phyloP scores from a whole-genome alignment of 2,888 invertebrate species.

The Ceramica pisi region DNA sequence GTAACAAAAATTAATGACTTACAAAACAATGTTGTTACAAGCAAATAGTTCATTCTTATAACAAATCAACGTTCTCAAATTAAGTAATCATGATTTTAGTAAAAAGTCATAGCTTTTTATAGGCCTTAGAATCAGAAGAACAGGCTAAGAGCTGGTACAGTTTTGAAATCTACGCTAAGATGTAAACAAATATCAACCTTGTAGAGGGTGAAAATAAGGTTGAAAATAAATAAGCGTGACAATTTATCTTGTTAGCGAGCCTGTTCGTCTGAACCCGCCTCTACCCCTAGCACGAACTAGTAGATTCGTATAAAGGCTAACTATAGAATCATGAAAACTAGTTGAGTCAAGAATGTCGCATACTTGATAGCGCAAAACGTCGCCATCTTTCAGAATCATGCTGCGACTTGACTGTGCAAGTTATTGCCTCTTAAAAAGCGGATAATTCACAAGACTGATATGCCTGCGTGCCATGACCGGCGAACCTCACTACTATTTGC shows the following conservation, averaged over 20 bases:
- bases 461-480: not conserved
- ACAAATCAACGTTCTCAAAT: conserved; percentile 27
- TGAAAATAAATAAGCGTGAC: not conserved
- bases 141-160: not conserved
- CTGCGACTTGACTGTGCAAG: no score
- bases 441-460: not conserved
- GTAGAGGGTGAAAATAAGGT: not conserved
- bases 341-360: no score
- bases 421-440: not conserved
- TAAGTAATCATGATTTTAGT: not conserved
- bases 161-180: not conserved
- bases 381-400: no score
- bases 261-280: not conserved
- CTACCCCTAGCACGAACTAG: not conserved
- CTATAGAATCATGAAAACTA: no score
- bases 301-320: not conserved
- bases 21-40: conserved; percentile 34
- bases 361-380: no score
- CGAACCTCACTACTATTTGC: not conserved
- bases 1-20: conserved; percentile 12
- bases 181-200: not conserved
- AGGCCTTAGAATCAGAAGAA: not conserved
- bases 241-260: not conserved
- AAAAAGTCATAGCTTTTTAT: not conserved
- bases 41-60: conserved; percentile 25